phyloP scores from a whole-genome alignment of 2,797 vertebrate species.

The Choloepus didactylus region DNA sequence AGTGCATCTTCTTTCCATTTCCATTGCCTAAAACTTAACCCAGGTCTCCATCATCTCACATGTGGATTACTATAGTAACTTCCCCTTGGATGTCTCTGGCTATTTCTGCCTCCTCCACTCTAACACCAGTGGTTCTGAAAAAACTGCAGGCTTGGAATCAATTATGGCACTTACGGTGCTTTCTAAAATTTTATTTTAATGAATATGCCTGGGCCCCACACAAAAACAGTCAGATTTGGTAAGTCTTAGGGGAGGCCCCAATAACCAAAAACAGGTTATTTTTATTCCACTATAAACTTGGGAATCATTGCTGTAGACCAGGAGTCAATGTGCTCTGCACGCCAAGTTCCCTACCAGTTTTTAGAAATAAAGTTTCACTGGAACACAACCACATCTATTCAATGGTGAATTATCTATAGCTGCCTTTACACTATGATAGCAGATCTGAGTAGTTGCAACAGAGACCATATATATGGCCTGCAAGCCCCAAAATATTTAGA shows the following conservation, averaged over 20 bases:
- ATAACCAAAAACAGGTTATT: not conserved
- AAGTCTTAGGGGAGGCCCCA: not conserved
- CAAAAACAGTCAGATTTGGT: not conserved
- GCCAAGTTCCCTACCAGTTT: not conserved
- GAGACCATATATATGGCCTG: not conserved
- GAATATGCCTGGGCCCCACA: not conserved
- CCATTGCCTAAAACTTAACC: not conserved
- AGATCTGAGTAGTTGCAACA: not conserved
- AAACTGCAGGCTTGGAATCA: not conserved
- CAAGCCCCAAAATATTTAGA: not conserved
- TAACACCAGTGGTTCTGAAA: not conserved
- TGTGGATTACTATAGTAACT: not conserved
- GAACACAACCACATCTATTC: not conserved
- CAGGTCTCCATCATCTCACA: not conserved
- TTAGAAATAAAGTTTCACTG: not conserved
- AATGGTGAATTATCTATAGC: not conserved
- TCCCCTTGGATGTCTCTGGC: not conserved
- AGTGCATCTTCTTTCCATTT: not conserved
- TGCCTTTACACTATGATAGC: not conserved
- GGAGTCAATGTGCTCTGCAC: not conserved
- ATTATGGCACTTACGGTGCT: not conserved
- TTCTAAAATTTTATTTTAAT: not conserved
- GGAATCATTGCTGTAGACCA: not conserved
- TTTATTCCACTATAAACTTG: not conserved
- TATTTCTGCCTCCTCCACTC: not conserved